Conservation (phyloP, 35 echinoderm and acorn worm species). For the Lytechinus pictus region DNA sequence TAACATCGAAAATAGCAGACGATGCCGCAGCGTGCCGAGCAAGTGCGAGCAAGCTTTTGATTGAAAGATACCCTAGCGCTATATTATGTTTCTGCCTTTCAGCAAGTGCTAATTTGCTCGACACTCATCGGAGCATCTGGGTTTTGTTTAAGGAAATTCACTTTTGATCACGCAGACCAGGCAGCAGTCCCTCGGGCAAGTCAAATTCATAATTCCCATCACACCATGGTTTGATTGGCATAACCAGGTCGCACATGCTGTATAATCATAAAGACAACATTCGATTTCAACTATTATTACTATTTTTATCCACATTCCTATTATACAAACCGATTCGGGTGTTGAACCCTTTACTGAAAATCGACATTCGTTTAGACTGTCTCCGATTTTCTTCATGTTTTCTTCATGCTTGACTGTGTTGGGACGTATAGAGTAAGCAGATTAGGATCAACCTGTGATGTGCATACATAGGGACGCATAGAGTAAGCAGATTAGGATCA, state of each 20-base stretch:
- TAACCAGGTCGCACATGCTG: background rate
- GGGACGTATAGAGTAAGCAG: too few relatives aligned
- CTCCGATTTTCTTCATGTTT: background rate
- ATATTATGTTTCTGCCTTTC: background rate
- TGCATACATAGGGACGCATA: too few relatives aligned
- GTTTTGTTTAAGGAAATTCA: background rate
- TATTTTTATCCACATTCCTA: background rate
- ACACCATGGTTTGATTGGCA: background rate
- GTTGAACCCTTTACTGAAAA: background rate
- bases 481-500: too few relatives aligned
- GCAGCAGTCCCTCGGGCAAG: background rate
- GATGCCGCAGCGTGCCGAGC: background rate
- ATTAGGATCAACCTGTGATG: too few relatives aligned
- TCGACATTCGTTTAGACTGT: background rate
- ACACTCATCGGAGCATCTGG: background rate
- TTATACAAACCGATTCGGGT: background rate
- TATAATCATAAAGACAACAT: background rate
- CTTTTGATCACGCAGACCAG: background rate
- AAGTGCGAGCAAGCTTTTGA: background rate
- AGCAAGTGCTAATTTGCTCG: slow-evolving; percentile 17
- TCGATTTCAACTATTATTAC: background rate
- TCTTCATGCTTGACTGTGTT: too few relatives aligned
- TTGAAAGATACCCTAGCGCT: background rate
- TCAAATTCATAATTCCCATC: background rate
- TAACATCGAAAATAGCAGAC: background rate